Evolutionary conservation across 2,797 vertebrate genomes (phyloP).

Genomic region (Orientallactaga sibirica): DNA sequence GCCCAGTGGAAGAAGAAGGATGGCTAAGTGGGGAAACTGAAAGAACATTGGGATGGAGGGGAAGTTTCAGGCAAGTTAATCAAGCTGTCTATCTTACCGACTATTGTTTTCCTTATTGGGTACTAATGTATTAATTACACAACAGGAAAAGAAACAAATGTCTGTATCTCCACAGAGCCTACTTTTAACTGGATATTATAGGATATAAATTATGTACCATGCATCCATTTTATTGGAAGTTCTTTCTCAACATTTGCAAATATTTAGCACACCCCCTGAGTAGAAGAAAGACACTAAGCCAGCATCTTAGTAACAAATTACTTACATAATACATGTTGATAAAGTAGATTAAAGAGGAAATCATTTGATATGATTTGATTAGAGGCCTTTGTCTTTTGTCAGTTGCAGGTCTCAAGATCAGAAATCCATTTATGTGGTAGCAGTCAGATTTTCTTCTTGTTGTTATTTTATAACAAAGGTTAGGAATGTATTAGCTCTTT

Average conservation of each 20-base stretch:
- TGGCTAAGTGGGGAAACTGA: background rate
- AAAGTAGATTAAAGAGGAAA: slow-evolving; percentile 2
- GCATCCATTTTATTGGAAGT: background rate
- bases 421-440: background rate
- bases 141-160: slow-evolving; percentile 8
- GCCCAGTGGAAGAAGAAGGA: background rate
- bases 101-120: background rate
- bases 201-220: background rate
- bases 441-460: background rate
- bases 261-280: background rate
- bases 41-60: background rate
- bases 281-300: background rate
- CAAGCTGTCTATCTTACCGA: too few species aligned
- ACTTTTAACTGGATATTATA: background rate
- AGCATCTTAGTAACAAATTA: background rate
- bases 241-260: slow-evolving; percentile 28
- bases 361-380: background rate
- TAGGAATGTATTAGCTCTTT: background rate
- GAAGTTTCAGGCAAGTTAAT: background rate
- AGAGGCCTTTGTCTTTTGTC: background rate
- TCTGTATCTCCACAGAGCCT: background rate
- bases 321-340: background rate
- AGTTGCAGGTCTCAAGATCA: background rate
- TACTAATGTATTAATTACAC: background rate
- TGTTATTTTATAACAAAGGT: background rate